phyloP scores from a whole-genome alignment of 2,113 vertebrate species.

The Rana temporaria region DNA sequence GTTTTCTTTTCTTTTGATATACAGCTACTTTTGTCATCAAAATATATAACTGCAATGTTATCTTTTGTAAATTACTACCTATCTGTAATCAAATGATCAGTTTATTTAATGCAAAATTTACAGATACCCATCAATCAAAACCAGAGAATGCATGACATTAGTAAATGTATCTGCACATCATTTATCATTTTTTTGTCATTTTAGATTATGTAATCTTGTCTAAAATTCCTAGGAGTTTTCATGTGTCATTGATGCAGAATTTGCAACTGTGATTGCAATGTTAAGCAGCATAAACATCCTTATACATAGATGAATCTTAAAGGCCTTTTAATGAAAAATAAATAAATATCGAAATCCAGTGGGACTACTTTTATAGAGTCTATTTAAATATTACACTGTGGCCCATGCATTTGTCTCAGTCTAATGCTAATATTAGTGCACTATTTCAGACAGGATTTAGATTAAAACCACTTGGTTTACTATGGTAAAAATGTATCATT shows the following conservation, averaged over 20 bases:
- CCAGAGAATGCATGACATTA: slow-evolving; percentile 36
- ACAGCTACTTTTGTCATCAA: background rate
- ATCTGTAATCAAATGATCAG: slow-evolving; percentile 41
- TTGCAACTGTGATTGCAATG: slow-evolving; percentile 32
- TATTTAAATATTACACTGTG: too few species aligned
- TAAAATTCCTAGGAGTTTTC: slow-evolving; percentile 29
- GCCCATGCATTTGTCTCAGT: too few species aligned
- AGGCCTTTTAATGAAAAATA: too few species aligned
- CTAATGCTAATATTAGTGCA: too few species aligned
- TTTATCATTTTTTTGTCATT: slow-evolving; percentile 55
- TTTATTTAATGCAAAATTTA: slow-evolving; percentile 44
- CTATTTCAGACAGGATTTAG: too few species aligned
- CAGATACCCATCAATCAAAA: slow-evolving; percentile 47
- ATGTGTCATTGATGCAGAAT: slow-evolving; percentile 45
- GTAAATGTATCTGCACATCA: slow-evolving; percentile 44
- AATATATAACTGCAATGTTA: background rate
- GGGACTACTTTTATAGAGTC: too few species aligned
- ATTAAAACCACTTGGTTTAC: too few species aligned
- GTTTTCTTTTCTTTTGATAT: background rate
- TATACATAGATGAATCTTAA: background rate
- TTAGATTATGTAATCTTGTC: slow-evolving; percentile 54
- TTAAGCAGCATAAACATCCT: background rate
- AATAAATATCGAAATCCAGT: too few species aligned
- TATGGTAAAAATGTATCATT: too few species aligned
- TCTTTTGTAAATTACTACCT: slow-evolving; percentile 27